Base-by-base conservation (phyloP, 2,888 invertebrate species). In the Drosophila formosana region DNA sequence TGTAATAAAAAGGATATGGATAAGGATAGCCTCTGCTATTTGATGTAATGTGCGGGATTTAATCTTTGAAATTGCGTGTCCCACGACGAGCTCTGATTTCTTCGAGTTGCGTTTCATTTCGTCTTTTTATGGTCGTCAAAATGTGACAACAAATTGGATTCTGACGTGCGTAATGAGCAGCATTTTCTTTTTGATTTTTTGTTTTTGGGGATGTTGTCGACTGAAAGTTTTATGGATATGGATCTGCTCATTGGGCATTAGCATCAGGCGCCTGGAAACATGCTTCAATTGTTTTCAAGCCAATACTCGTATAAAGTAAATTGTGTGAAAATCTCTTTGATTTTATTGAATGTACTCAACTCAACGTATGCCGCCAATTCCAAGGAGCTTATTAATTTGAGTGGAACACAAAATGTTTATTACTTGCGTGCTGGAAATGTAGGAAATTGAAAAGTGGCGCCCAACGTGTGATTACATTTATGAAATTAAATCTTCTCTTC, bases 61-160 rank as follows among this genome's bases (percentile, higher is more conserved):
- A 82, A 84, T 87, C 87, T 82, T 84, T 69, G 68, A 66, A 72
- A 81, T 83, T 75, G 83, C 67, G 75, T 74, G 71, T 72, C 75
- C 68, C 71, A 46, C 62, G 66, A 66, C 61, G 66, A 51, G 58
- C 68, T 85, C 70, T 75, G 82, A 73, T 73, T 78, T 81, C 32
- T 52, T 51, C 53, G 43, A 23, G 6, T 37, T 58, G 46, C 13
- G 13, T 45, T 51, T 18, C 13, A 11, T 55, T 65, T 23, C 23
- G 34, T 26, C 45, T 58, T 72, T 79, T 75, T 69, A 71, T 70
- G 75, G 56, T 68, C 63, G 57, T 65, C 73, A 76, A 72, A 70
- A 74, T 82, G 83, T 78, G 83, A 78, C 78, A 82, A 85, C 80
- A 82, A 82, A 85, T 82, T 82, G 82, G 80, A 82, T 80, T 80